These are phyloP conservation scores for Pachypsylla venusta DNA, from an alignment of 1,140 invertebrate genomes.

Conservation along the genomic window DNA sequence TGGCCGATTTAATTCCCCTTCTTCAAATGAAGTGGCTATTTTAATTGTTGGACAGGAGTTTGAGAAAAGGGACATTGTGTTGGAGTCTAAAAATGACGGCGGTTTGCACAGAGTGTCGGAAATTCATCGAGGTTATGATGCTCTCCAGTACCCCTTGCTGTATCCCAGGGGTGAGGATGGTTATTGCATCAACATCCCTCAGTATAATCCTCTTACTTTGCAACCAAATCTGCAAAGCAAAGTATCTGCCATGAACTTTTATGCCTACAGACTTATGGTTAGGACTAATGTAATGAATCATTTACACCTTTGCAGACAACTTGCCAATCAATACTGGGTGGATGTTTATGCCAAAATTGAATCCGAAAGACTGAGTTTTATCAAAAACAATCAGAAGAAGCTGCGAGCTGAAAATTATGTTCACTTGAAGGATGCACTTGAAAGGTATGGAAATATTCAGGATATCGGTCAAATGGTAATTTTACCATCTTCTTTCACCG, in stretches of 20 bases:
- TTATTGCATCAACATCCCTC: slow-evolving; percentile 31
- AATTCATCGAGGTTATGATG: slow-evolving; percentile 33
- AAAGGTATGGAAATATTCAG: too few relatives aligned
- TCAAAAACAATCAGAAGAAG: slow-evolving; percentile 27
- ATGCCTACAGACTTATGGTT: slow-evolving; percentile 27
- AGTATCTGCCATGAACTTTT: slow-evolving; percentile 24
- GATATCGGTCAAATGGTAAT: too few relatives aligned
- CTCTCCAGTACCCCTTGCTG: slow-evolving; percentile 34
- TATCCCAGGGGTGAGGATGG: slow-evolving; percentile 34
- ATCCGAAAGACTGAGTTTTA: slow-evolving; percentile 28
- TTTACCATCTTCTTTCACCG: too few relatives aligned
- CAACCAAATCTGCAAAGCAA: slow-evolving; percentile 21
- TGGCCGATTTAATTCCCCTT: slow-evolving; percentile 22
- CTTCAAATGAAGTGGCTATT: slow-evolving; percentile 22
- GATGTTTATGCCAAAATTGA: slow-evolving; percentile 31
- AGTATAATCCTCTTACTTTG: slow-evolving; percentile 27
- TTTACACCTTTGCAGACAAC: slow-evolving; percentile 24
- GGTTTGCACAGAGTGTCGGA: slow-evolving; percentile 29
- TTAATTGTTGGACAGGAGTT: slow-evolving; percentile 24
- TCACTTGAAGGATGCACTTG: slow-evolving; percentile 23
- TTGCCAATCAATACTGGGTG: slow-evolving; percentile 31
- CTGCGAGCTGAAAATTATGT: slow-evolving; percentile 27
- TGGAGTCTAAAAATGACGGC: too few relatives aligned
- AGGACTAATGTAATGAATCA: slow-evolving; percentile 24
- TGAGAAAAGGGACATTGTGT: slow-evolving; percentile 25